Percentiles rank a stretch among this genome's conserved stretches.
Evolutionary conservation across 1,140 invertebrate genomes (phyloP).

Genomic region (Drosophila malerkotliana): DNA sequence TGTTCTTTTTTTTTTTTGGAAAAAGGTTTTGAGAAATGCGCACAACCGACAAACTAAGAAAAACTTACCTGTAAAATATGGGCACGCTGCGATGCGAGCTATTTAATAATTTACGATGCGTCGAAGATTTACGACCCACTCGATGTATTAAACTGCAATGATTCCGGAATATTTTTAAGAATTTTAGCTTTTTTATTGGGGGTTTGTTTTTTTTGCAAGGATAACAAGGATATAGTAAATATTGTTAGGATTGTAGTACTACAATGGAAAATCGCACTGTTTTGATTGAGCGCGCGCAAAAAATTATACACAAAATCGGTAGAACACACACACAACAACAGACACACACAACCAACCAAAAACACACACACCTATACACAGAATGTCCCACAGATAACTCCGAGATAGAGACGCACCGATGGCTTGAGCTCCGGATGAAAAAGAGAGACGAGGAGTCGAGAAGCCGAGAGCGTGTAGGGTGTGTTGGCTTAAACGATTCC

Average conservation of each 20-base stretch:
- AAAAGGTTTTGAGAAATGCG: conserved; percentile 40
- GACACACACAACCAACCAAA: conserved; percentile 9
- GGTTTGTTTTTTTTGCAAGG: conserved; percentile 21
- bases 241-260: conserved; percentile 27
- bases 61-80: conserved; percentile 74
- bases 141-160: conserved; percentile 47
- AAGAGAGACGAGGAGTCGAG: conserved; percentile 29
- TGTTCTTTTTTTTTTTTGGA: conserved; percentile 24
- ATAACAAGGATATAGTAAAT: conserved; percentile 24
- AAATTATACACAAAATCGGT: conserved; percentile 78
- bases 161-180: conserved; percentile 58
- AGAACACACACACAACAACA: conserved; percentile 47
- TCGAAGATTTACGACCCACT: conserved; percentile 45
- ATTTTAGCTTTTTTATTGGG: conserved; percentile 3
- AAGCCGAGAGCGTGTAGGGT: conserved; percentile 32
- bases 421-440: conserved; percentile 25
- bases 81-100: conserved; percentile 61
- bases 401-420: conserved; percentile 47
- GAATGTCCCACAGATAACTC: conserved; percentile 8
- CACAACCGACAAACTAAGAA: conserved; percentile 46
- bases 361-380: conserved; percentile 13
- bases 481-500: conserved; percentile 31
- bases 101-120: conserved; percentile 57
- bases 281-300: conserved; percentile 81
- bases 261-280: conserved; percentile 44